Evolutionary conservation across 2,113 vertebrate species (phyloP).

Genomic region (Xiphorhynchus elegans): DNA sequence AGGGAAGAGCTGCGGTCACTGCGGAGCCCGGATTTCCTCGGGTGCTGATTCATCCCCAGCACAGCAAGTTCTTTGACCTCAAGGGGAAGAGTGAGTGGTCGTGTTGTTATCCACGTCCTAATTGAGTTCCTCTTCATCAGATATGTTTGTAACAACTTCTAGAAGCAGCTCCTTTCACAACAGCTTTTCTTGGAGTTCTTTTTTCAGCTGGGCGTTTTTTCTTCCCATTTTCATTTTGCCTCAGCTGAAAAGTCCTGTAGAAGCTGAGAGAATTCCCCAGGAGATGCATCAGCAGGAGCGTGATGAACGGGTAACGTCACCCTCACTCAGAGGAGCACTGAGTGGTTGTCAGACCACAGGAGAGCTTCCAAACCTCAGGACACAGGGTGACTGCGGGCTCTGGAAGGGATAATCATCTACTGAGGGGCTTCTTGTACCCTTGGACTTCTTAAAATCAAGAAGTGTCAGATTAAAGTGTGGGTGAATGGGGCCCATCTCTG

Average conservation of each 20-base stretch:
- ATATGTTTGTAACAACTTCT: fast-evolving
- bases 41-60: background rate
- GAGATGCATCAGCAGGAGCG: background rate
- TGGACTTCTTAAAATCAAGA: background rate
- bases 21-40: background rate
- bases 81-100: background rate
- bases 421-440: background rate
- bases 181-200: background rate
- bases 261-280: background rate
- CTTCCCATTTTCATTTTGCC: background rate
- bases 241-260: background rate
- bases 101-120: background rate
- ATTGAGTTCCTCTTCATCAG: background rate
- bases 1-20: background rate
- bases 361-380: background rate
- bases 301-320: background rate
- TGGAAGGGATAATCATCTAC: background rate
- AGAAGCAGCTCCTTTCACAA: background rate
- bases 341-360: background rate
- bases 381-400: background rate
- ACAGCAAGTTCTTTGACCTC: background rate
- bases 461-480: background rate
- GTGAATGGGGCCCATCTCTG: background rate
- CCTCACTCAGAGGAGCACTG: background rate
- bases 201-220: background rate